phyloP scores from a whole-genome alignment of 2,113 vertebrate genomes.

The Willisornis vidua region DNA sequence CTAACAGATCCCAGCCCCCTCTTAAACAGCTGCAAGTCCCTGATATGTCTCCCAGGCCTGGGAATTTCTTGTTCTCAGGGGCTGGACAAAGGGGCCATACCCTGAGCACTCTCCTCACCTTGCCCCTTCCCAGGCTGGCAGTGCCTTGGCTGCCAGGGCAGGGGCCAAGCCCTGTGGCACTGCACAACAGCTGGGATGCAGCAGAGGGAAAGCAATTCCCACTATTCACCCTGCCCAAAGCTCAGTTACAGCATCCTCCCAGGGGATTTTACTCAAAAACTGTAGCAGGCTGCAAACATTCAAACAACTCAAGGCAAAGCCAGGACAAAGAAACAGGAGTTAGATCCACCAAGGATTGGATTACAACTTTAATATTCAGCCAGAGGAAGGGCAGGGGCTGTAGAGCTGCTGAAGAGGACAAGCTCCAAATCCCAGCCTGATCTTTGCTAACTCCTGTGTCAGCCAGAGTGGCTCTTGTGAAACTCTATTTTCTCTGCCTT shows the following conservation, averaged over 20 bases:
- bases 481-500: not conserved
- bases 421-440: not conserved
- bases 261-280: not conserved
- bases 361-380: not conserved
- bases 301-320: not conserved
- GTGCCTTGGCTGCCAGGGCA: not conserved
- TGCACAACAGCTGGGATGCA: not conserved
- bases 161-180: not conserved
- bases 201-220: not conserved
- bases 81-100: not conserved
- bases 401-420: not conserved
- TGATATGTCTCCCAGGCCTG: not conserved
- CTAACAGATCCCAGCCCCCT: not conserved
- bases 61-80: not conserved
- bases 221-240: not conserved
- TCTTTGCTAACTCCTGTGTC: not conserved
- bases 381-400: not conserved
- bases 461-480: not conserved
- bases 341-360: not conserved
- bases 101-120: not conserved
- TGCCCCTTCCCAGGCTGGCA: not conserved
- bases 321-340: not conserved
- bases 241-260: not conserved
- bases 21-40: not conserved
- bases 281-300: not conserved